These are phyloP conservation scores for Scartelaos histophorus DNA, from an alignment of 2,113 vertebrate species.

Conservation along the genomic window DNA sequence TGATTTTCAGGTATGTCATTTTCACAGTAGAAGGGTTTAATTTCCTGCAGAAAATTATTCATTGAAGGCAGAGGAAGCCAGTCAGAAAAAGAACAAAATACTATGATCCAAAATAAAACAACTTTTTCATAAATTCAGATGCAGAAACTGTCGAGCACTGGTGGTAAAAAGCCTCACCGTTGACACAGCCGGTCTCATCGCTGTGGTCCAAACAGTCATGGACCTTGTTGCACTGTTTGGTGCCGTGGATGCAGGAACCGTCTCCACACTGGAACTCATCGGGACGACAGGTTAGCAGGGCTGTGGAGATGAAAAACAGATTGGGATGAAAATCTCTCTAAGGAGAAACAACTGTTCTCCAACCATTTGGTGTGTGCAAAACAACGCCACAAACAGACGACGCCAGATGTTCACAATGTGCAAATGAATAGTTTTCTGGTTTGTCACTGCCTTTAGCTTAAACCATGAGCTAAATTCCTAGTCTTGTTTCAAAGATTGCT, in stretches of 20 bases:
- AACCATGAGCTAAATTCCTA: background rate
- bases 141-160: background rate
- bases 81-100: conserved; percentile 6
- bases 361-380: background rate
- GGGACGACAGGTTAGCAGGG: conserved; percentile 85
- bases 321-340: background rate
- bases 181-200: conserved; percentile 90
- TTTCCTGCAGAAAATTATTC: conserved; percentile 45
- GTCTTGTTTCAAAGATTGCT: background rate
- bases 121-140: background rate
- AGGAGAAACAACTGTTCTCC: background rate
- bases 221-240: conserved; percentile 91
- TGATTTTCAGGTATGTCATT: conserved; percentile 7
- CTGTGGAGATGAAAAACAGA: conserved; percentile 61
- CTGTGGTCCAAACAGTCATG: conserved; percentile 88
- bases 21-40: conserved; percentile 23
- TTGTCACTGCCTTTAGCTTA: background rate
- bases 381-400: background rate
- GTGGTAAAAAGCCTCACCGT: conserved; percentile 74
- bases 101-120: conserved; percentile 7
- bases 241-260: conserved; percentile 88
- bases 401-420: background rate
- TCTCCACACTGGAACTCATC: conserved; percentile 94
- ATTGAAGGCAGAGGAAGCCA: conserved; percentile 20
- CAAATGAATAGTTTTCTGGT: background rate